Percentiles rank a stretch among this genome's conserved stretches.
Evolutionary conservation across 2,888 invertebrate genomes (phyloP).

Genomic region (Timandra comae): DNA sequence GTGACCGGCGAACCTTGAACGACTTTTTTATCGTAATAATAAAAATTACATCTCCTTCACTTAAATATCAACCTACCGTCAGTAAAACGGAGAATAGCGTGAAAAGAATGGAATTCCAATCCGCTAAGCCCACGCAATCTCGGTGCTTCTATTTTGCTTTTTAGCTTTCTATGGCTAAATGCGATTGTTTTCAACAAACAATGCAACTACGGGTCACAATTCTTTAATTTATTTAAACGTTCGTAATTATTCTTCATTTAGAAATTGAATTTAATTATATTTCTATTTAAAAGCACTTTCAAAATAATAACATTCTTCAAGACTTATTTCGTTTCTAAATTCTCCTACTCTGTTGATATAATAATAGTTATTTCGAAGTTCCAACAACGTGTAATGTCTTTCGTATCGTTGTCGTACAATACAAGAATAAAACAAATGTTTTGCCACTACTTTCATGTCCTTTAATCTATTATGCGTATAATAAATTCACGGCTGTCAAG

Average conservation of each 20-base stretch:
- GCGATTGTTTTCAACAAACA: conserved; percentile 22
- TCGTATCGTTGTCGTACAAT: no score
- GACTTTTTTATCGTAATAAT: conserved; percentile 14
- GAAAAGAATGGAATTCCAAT: conserved; percentile 49
- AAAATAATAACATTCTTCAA: no score
- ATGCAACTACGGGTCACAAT: conserved; percentile 22
- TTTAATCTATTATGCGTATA: conserved; percentile 6
- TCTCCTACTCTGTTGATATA: no score
- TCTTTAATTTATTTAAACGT: conserved; percentile 2
- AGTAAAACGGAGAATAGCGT: conserved; percentile 21
- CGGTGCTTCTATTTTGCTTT: conserved; percentile 40
- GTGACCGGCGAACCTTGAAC: conserved; percentile 10
- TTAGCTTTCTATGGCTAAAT: conserved; percentile 28
- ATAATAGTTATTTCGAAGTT: no score
- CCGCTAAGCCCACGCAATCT: conserved; percentile 43
- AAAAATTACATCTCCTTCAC: conserved; percentile 10
- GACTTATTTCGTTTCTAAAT: no score
- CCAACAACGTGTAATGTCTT: no score
- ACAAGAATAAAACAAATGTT: not conserved
- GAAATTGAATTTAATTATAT: no score
- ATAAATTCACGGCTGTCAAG: conserved; percentile 1
- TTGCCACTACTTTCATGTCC: conserved; percentile 6
- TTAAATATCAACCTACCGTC: conserved; percentile 3
- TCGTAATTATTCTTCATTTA: no score
- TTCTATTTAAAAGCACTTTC: no score